A percentile compares a stretch with the other conserved stretches of the same genome.
phyloP scores from a whole-genome alignment of 2,888 invertebrate genomes.

The Drosophila kuntzei region DNA sequence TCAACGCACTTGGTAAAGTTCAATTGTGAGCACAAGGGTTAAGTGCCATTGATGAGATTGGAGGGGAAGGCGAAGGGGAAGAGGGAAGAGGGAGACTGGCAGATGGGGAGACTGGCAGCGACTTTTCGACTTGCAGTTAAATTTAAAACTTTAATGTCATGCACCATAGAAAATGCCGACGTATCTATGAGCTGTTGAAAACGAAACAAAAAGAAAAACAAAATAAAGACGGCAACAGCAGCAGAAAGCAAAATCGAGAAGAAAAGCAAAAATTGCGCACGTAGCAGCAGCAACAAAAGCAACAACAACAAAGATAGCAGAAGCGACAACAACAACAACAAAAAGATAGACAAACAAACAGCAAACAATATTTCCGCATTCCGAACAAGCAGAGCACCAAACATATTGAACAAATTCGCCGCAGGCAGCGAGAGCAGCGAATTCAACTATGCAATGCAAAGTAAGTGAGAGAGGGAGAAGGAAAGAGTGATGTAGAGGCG shows the following conservation, averaged over 20 bases:
- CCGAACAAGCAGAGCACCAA: constrained; percentile 51
- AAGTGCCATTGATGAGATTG: constrained; percentile 49
- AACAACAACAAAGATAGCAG: constrained; percentile 25
- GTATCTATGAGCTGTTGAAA: constrained; percentile 60
- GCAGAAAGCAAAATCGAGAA: constrained; percentile 36
- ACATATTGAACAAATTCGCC: constrained; percentile 67
- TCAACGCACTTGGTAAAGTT: constrained; percentile 71
- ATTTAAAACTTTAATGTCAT: constrained; percentile 81
- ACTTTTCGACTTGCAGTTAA: constrained; percentile 43
- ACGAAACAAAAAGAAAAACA: constrained; percentile 42
- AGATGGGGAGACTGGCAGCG: not conserved
- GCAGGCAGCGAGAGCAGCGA: constrained; percentile 32
- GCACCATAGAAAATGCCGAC: constrained; percentile 66
- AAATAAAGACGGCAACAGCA: constrained; percentile 29
- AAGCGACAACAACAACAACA: constrained; percentile 28
- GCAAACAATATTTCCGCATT: constrained; percentile 77
- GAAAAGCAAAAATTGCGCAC: constrained; percentile 60
- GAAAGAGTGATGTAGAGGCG: not conserved
- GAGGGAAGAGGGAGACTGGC: not conserved
- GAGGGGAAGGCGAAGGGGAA: not conserved
- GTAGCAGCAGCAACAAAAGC: constrained; percentile 42
- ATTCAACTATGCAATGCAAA: constrained; percentile 10
- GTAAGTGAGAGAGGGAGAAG: not conserved
- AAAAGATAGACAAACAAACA: constrained; percentile 46
- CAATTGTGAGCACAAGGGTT: constrained; percentile 66